Evolutionary conservation across 1,140 invertebrate genomes (phyloP).

Genomic region (Probaryconus sp.): DNA sequence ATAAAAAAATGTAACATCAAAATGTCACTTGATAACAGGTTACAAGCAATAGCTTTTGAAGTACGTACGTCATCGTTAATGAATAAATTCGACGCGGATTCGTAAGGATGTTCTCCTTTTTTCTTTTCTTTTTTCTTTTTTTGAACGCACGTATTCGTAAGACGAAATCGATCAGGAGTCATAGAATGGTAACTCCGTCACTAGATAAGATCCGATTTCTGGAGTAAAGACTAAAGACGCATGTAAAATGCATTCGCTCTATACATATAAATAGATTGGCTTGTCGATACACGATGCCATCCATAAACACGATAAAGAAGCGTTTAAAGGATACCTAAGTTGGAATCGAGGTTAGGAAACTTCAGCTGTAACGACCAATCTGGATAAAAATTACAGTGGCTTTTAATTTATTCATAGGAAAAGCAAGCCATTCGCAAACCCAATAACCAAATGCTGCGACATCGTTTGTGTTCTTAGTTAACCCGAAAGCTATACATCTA

Average conservation of each 20-base stretch:
- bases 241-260: slow-evolving; percentile 51
- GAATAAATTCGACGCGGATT: slow-evolving; percentile 14
- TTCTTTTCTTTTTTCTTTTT: background rate
- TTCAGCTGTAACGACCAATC: background rate
- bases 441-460: too few relatives aligned
- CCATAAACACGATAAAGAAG: slow-evolving; percentile 20
- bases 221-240: slow-evolving; percentile 52
- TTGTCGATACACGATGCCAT: slow-evolving; percentile 23
- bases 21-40: slow-evolving; percentile 18
- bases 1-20: slow-evolving; percentile 32
- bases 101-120: background rate
- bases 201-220: slow-evolving; percentile 49
- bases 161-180: slow-evolving; percentile 31
- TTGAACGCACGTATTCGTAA: background rate
- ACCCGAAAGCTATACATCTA: too few relatives aligned
- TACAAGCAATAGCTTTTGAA: slow-evolving; percentile 4
- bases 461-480: too few relatives aligned
- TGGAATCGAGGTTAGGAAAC: slow-evolving; percentile 31
- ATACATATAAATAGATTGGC: slow-evolving; percentile 44
- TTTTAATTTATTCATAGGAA: too few relatives aligned
- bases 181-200: slow-evolving; percentile 19
- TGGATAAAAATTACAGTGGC: slow-evolving; percentile 1
- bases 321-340: slow-evolving; percentile 37
- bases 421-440: too few relatives aligned
- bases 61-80: slow-evolving; percentile 21